Conservation (phyloP, 2,888 invertebrate genomes). For the Tortricodes alternella region DNA sequence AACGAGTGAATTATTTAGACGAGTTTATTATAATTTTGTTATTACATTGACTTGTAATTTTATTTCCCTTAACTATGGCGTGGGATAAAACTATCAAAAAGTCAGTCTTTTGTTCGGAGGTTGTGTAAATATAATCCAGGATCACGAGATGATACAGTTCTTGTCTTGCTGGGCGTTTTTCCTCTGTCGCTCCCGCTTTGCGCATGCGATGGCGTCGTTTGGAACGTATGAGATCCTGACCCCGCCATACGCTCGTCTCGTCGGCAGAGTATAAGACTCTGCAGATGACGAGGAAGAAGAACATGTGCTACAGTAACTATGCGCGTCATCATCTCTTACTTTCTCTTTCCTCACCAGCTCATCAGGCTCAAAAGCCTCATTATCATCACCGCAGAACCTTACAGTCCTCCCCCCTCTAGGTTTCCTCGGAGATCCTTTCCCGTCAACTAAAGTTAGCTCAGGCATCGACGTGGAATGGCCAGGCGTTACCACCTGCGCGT, state of each 20-base stretch:
- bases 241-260: conserved; percentile 92
- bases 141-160: conserved; percentile 94
- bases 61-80: conserved; percentile 64
- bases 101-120: conserved; percentile 81
- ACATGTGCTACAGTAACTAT: conserved; percentile 93
- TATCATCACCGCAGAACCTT: conserved; percentile 74
- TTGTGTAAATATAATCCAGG: conserved; percentile 56
- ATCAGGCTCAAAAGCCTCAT: conserved; percentile 74
- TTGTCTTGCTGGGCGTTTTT: conserved; percentile 87
- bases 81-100: conserved; percentile 67
- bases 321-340: conserved; percentile 84
- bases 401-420: conserved; percentile 71
- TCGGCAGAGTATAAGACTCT: conserved; percentile 92
- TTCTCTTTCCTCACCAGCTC: conserved; percentile 61
- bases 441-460: conserved; percentile 78
- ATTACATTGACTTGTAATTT: conserved; percentile 28
- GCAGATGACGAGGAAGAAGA: conserved; percentile 95
- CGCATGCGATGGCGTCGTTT: conserved; percentile 94
- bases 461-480: conserved; percentile 80
- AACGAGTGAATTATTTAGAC: too few species aligned
- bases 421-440: conserved; percentile 54
- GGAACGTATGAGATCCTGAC: conserved; percentile 96
- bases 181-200: conserved; percentile 85
- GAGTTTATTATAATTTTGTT: too few species aligned
- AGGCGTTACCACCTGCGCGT: conserved; percentile 77